Percentiles rank a stretch among this genome's conserved stretches.
phyloP scores from a whole-genome alignment of 2,797 vertebrate genomes.

The Coregonus sp. region DNA sequence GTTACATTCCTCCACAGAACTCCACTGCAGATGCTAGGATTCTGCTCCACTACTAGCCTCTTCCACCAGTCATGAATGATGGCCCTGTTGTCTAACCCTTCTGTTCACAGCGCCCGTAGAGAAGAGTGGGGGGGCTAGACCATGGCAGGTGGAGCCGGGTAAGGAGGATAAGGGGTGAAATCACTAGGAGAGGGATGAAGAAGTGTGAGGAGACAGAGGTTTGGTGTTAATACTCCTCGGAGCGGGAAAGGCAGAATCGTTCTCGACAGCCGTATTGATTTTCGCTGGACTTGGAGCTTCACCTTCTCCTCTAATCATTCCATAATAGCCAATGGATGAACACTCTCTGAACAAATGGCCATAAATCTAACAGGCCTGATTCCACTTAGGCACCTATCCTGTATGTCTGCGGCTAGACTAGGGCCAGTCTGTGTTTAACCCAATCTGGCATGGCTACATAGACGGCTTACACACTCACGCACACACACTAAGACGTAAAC shows the following conservation, averaged over 20 bases:
- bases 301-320: conserved; percentile 99
- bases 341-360: conserved; percentile 96
- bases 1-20: conserved; percentile 19
- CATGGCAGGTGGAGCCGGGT: conserved; percentile 66
- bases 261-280: conserved; percentile 99
- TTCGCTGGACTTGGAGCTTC: conserved; percentile 99
- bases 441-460: conserved; percentile 73
- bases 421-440: conserved; percentile 78
- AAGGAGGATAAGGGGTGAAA: conserved; percentile 66
- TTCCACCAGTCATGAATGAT: conserved; percentile 46
- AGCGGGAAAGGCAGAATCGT: conserved; percentile 90
- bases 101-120: conserved; percentile 36
- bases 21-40: background rate
- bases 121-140: conserved; percentile 57
- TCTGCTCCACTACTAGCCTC: background rate
- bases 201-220: conserved; percentile 83
- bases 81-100: conserved; percentile 43
- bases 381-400: conserved; percentile 84
- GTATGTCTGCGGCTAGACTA: conserved; percentile 72
- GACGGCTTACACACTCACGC: conserved; percentile 37
- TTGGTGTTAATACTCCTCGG: conserved; percentile 84
- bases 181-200: conserved; percentile 78
- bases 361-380: conserved; percentile 95
- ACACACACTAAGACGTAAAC: conserved; percentile 26
- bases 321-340: conserved; percentile 99